Percentiles rank a stretch among this genome's conserved stretches.
Evolutionary conservation across 2,888 invertebrate genomes (phyloP).

Genomic region (Allacma fusca): DNA sequence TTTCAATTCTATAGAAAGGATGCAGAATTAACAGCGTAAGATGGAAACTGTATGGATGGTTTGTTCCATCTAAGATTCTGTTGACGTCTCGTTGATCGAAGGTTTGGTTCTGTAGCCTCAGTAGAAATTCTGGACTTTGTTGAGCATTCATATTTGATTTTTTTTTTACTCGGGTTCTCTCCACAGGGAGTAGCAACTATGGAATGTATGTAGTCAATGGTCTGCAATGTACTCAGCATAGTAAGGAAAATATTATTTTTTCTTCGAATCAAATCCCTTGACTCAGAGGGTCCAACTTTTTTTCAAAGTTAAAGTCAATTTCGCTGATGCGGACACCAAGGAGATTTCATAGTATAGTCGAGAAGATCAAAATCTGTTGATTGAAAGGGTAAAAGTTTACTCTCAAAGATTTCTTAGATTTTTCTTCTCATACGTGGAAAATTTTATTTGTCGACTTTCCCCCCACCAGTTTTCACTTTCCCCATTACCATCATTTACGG

Average conservation of each 20-base stretch:
- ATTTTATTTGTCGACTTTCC: neutral
- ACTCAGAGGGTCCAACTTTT: neutral
- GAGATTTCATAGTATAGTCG: neutral
- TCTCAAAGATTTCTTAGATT: neutral
- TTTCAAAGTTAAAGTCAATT: conserved; percentile 12
- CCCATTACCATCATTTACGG: neutral
- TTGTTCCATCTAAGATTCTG: too few relatives aligned
- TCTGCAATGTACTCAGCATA: neutral
- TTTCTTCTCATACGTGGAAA: neutral
- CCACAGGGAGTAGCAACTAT: neutral
- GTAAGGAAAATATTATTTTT: neutral
- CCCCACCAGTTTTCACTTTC: neutral
- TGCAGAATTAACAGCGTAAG: too few relatives aligned
- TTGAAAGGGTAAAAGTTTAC: conserved; percentile 8
- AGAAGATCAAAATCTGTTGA: conserved; percentile 4
- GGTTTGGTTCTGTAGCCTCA: too few relatives aligned
- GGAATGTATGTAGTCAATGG: neutral
- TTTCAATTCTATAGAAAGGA: too few relatives aligned
- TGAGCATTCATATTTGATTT: too few relatives aligned
- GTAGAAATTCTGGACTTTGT: too few relatives aligned
- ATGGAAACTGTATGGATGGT: too few relatives aligned
- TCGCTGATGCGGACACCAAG: neutral
- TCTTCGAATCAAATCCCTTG: neutral
- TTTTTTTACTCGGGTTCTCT: neutral
- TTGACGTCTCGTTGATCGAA: too few relatives aligned